Evolutionary conservation across 2,797 vertebrate genomes (phyloP).

Genomic region (Coreius guichenoti): DNA sequence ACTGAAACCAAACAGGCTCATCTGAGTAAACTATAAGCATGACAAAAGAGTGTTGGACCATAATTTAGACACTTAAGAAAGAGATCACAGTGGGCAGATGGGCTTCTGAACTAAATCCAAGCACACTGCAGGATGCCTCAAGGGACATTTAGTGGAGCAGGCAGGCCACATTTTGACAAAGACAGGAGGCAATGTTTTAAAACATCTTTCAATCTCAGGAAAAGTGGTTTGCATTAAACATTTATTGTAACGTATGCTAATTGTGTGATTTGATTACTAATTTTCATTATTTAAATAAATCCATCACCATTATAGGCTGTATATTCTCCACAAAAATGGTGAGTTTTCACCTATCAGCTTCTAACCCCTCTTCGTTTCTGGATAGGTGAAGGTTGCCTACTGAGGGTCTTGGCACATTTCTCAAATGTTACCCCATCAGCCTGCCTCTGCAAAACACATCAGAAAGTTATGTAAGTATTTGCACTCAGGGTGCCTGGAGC

Average conservation of each 20-base stretch:
- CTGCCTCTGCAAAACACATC: slow-evolving; percentile 65
- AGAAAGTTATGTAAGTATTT: slow-evolving; percentile 76
- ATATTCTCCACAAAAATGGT: neutral
- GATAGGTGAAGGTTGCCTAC: slow-evolving; percentile 24
- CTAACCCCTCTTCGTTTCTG: neutral
- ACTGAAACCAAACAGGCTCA: neutral
- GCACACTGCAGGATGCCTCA: slow-evolving; percentile 74
- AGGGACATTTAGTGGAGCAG: slow-evolving; percentile 60
- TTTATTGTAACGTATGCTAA: neutral
- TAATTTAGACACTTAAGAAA: slow-evolving; percentile 80
- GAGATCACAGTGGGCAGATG: slow-evolving; percentile 79
- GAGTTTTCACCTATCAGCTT: neutral
- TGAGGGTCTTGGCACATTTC: slow-evolving; percentile 54
- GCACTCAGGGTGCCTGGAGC: slow-evolving; percentile 68
- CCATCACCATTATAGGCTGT: neutral
- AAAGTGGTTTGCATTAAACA: neutral
- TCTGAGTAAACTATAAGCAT: slow-evolving; percentile 42
- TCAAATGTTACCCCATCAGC: slow-evolving; percentile 46
- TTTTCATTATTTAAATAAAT: neutral
- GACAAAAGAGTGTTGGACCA: slow-evolving; percentile 72
- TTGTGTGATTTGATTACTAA: neutral
- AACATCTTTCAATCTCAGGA: neutral
- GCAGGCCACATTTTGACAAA: neutral
- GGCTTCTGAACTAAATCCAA: slow-evolving; percentile 77
- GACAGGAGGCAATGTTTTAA: neutral